Evolutionary conservation across 2,797 vertebrate genomes (phyloP).

Genomic region (Manis javanica): DNA sequence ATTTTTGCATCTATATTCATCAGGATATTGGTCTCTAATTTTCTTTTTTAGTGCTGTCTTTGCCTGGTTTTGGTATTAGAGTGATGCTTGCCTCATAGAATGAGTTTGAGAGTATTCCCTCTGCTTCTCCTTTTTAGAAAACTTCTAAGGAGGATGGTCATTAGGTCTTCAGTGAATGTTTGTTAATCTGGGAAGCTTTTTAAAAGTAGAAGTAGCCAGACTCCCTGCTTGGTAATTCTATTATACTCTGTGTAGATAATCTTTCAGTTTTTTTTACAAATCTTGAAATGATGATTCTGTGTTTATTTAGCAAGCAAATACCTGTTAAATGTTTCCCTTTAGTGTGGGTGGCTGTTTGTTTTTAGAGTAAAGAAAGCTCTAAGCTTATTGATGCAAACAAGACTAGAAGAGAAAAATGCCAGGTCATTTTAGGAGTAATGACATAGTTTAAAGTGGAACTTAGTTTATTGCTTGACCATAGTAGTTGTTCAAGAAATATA

Average conservation of each 20-base stretch:
- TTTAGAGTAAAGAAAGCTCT: conserved; percentile 20
- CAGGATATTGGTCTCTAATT: no score
- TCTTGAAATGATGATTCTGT: conserved; percentile 51
- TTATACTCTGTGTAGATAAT: conserved; percentile 22
- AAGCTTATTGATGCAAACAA: background rate
- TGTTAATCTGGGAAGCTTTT: background rate
- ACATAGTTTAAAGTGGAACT: conserved; percentile 33
- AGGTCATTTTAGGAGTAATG: conserved; percentile 26
- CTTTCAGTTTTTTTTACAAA: conserved; percentile 8
- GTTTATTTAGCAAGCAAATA: conserved; percentile 23
- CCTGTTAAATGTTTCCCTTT: background rate
- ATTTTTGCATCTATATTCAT: no score
- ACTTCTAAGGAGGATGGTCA: no score
- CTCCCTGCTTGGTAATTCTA: background rate
- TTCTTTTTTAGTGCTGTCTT: no score
- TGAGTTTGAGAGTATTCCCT: no score
- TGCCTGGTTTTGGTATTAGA: no score
- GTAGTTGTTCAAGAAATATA: background rate
- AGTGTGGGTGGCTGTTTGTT: background rate
- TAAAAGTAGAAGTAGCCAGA: background rate
- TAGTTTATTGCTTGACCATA: background rate
- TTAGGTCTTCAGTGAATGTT: no score
- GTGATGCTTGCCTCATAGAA: no score
- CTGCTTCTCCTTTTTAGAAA: no score
- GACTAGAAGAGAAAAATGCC: conserved; percentile 24